Evolutionary conservation across 2,797 vertebrate genomes (phyloP), one percentile per base, ranked within the genome.

Genomic region (Chrysolophus pictus): DNA sequence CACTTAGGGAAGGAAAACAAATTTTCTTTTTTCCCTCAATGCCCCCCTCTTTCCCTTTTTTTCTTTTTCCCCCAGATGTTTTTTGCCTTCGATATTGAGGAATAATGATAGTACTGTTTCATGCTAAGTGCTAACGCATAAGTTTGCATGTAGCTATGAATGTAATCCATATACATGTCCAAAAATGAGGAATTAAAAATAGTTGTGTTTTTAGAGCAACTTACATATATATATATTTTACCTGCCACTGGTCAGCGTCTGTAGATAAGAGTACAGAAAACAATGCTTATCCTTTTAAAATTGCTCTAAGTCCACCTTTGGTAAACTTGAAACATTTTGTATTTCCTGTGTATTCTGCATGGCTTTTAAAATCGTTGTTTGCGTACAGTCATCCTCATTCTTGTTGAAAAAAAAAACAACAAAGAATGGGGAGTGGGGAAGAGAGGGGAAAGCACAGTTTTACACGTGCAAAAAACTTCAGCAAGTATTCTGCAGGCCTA

Each of bases 401-500:
- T 24, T 90, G 39, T 67, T 73, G 6, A 23, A 55, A 17, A 58
- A 58, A 15, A 21, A 33, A 55, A 14, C 44, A 62, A 77, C 67
- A 15, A 17, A 41, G 31, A 22, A 11, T 10, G 3, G 11, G 3
- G 4, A 3, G 0, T 0, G 3, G 5, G 1, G 2, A 2, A 5
- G 5, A n/a, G 62, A 26, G 39, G 31, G 11, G 3, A 35, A 41
- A 59, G 11, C 13, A 2, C 16, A 31, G 11, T 24, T 64, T 3
- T n/a, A 67, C 0, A 0, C 11, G 3, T 53, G 39, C n/a, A 78
- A 15, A 84, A 46, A 51, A 69, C 4, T 51, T 51, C 8, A 77
- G 18, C 42, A 53, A 68, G 63, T 42, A 16, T 17, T 19, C 18
- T 67, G 44, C 49, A 78, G 94, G 96, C 96, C 93, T 70, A 47